A percentile compares a stretch with the other conserved stretches of the same genome.
Evolutionary conservation across 2,797 vertebrate genomes (phyloP).

Genomic region (Eupleurogrammus muticus): DNA sequence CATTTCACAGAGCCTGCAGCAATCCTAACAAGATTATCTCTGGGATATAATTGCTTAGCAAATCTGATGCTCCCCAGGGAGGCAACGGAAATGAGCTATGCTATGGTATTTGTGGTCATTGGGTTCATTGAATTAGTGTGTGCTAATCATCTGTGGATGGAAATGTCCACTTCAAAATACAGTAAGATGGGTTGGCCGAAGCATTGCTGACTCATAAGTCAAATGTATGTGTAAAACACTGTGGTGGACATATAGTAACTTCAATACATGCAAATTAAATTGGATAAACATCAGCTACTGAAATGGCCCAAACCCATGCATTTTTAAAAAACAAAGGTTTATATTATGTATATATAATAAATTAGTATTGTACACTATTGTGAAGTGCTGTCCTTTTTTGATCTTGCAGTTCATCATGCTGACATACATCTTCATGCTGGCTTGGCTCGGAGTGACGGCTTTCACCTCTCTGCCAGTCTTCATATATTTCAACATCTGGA

Average conservation of each 20-base stretch:
- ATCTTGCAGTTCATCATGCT: conserved; percentile 95
- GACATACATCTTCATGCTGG: conserved; percentile 99
- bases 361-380: background rate
- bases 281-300: background rate
- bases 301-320: background rate
- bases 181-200: background rate
- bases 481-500: conserved; percentile 99
- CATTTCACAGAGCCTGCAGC: conserved; percentile 28
- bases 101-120: conserved; percentile 40
- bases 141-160: conserved; percentile 27
- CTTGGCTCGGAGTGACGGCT: conserved; percentile 97
- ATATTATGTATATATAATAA: background rate
- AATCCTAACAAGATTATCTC: conserved; percentile 53
- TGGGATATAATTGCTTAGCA: conserved; percentile 48
- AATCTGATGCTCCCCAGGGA: conserved; percentile 42
- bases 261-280: background rate
- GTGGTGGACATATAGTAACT: background rate
- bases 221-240: background rate
- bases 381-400: conserved; percentile 30
- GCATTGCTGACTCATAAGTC: background rate
- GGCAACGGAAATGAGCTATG: conserved; percentile 33
- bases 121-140: conserved; percentile 35
- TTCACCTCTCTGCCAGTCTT: conserved; percentile 98
- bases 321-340: background rate
- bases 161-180: conserved; percentile 19